Conservation (phyloP, 1,140 invertebrate species). For the Ips typographus region DNA sequence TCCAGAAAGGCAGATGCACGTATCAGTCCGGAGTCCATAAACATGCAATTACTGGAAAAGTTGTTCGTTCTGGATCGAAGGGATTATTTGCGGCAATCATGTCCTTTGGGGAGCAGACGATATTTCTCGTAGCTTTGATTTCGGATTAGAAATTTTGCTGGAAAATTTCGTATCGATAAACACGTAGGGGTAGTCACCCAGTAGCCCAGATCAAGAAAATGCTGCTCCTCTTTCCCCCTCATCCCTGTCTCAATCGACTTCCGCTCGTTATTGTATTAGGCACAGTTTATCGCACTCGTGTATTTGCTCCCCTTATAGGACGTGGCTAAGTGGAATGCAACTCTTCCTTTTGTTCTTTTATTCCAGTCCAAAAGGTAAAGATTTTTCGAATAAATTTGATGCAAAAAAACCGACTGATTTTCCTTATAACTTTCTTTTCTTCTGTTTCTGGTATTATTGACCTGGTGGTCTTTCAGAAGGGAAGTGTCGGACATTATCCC, state of each 20-base stretch:
- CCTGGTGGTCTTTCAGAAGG: background rate
- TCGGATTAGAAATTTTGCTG: too few species aligned
- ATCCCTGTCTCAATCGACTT: too few species aligned
- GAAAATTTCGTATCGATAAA: too few species aligned
- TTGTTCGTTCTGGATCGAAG: constrained; percentile 13
- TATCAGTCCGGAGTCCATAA: constrained; percentile 25
- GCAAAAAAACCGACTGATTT: too few species aligned
- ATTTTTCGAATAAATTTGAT: too few species aligned
- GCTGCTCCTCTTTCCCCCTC: too few species aligned
- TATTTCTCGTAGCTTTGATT: background rate
- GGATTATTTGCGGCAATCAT: constrained; percentile 25
- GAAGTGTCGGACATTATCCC: constrained; percentile 33
- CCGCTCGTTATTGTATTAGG: background rate
- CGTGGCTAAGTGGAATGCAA: background rate
- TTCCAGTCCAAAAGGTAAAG: too few species aligned
- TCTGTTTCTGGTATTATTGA: too few species aligned
- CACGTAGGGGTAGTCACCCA: too few species aligned
- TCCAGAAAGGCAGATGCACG: constrained; percentile 12
- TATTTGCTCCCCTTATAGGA: background rate
- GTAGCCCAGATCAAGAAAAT: too few species aligned
- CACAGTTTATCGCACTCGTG: constrained; percentile 1
- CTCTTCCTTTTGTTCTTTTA: background rate
- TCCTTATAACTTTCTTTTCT: too few species aligned
- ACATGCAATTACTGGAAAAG: constrained; percentile 29
- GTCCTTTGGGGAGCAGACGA: constrained; percentile 12